phyloP scores from a whole-genome alignment of 2,888 invertebrate species.

The Acleris sparsana region DNA sequence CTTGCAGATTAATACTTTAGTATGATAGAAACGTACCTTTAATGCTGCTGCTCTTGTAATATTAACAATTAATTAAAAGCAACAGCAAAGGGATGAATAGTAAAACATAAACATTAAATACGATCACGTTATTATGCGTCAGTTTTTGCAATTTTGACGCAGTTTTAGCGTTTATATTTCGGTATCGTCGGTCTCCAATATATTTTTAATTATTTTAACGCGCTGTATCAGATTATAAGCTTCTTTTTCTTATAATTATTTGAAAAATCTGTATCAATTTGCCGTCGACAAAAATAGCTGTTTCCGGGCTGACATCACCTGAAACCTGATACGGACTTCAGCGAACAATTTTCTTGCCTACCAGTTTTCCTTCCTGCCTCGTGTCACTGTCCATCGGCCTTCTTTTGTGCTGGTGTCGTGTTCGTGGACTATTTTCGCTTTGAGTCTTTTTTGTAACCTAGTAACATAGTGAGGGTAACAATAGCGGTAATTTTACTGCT shows the following conservation, averaged over 20 bases:
- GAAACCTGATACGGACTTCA: conserved; percentile 11
- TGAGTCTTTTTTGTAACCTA: not conserved
- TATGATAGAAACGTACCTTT: too few species aligned
- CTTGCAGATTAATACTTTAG: too few species aligned
- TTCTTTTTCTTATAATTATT: conserved; percentile 1
- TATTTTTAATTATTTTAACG: not conserved
- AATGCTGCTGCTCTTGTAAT: too few species aligned
- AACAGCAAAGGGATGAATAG: too few species aligned
- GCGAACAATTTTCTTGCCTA: not conserved
- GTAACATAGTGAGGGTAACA: not conserved
- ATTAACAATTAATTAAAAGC: too few species aligned
- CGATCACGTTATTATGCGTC: too few species aligned
- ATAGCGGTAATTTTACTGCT: too few species aligned
- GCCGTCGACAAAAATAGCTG: conserved; percentile 10
- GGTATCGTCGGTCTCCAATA: too few species aligned
- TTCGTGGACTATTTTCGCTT: not conserved
- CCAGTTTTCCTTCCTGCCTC: conserved; percentile 11
- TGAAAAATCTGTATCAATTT: conserved; percentile 2
- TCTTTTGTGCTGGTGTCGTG: not conserved
- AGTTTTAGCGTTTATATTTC: too few species aligned
- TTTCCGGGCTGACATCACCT: not conserved
- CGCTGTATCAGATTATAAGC: not conserved
- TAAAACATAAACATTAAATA: too few species aligned
- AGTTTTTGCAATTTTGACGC: too few species aligned
- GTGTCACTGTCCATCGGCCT: conserved; percentile 4